A percentile compares a stretch with the other conserved stretches of the same genome.
phyloP scores from a whole-genome alignment of 2,797 vertebrate genomes.

The Nasua narica region DNA sequence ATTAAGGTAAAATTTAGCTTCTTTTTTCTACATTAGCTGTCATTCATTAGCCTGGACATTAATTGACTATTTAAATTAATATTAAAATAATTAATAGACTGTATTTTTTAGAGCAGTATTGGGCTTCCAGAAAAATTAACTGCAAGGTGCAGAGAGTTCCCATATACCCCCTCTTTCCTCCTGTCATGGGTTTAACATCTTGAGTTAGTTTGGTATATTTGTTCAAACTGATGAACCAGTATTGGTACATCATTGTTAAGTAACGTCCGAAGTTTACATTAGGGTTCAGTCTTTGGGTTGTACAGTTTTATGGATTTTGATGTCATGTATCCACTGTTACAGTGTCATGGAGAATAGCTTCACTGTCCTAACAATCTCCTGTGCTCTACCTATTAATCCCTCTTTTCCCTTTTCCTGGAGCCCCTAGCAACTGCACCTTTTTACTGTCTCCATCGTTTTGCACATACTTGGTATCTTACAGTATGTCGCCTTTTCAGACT shows the following conservation, averaged over 20 bases:
- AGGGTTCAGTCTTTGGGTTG: not conserved
- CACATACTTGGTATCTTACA: not conserved
- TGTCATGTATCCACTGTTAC: not conserved
- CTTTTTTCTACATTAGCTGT: not conserved
- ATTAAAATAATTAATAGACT: not conserved
- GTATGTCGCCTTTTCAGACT: not conserved
- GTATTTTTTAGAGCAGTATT: not conserved
- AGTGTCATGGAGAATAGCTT: not conserved
- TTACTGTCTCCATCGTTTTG: not conserved
- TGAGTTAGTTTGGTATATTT: not conserved
- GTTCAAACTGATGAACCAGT: not conserved
- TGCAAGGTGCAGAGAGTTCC: not conserved
- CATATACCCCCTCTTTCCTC: not conserved
- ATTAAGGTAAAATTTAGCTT: not conserved
- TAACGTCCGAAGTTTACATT: not conserved
- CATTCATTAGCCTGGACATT: not conserved
- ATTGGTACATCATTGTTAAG: not conserved
- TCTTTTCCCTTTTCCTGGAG: not conserved
- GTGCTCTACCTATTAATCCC: fast-evolving
- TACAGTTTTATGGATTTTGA: not conserved
- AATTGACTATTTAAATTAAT: not conserved
- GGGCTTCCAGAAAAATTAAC: not conserved
- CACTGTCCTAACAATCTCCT: not conserved
- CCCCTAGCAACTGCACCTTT: not conserved
- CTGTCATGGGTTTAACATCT: not conserved